A percentile compares a stretch with the other conserved stretches of the same genome.
These are phyloP conservation scores for Leptopilina clavipes DNA, from an alignment of 1,140 invertebrate species.

Conservation along the genomic window DNA sequence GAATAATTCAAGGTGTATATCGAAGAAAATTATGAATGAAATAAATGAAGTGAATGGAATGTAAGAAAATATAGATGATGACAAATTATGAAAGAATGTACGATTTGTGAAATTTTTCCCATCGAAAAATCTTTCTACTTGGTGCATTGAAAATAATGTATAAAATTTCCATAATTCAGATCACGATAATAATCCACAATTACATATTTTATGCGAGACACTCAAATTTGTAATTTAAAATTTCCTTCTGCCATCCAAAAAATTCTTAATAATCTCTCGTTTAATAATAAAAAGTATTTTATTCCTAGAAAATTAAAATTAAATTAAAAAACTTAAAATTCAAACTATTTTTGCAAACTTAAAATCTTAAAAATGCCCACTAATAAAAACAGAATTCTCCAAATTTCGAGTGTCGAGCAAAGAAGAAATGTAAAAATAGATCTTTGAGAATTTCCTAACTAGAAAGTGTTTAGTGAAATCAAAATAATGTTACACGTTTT, in stretches of 20 bases:
- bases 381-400: no score
- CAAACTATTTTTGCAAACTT: no score
- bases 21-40: not conserved
- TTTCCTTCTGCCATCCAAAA: no score
- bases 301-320: not conserved
- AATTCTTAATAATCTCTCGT: no score
- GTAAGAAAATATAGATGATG: not conserved
- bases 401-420: not conserved
- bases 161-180: slow-evolving; percentile 22
- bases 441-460: slow-evolving; percentile 9
- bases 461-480: slow-evolving; percentile 9
- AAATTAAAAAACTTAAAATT: not conserved
- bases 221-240: not conserved
- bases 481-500: not conserved
- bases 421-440: not conserved
- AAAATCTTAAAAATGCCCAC: no score
- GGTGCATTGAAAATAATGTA: slow-evolving; percentile 31
- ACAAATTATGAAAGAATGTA: not conserved
- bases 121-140: slow-evolving; percentile 30
- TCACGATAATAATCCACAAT: not conserved
- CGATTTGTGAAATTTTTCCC: not conserved
- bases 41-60: not conserved
- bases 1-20: slow-evolving; percentile 11
- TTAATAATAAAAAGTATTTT: not conserved
- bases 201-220: not conserved